phyloP scores from a whole-genome alignment of 1,140 invertebrate species.

The Brachionus calyciflorus region DNA sequence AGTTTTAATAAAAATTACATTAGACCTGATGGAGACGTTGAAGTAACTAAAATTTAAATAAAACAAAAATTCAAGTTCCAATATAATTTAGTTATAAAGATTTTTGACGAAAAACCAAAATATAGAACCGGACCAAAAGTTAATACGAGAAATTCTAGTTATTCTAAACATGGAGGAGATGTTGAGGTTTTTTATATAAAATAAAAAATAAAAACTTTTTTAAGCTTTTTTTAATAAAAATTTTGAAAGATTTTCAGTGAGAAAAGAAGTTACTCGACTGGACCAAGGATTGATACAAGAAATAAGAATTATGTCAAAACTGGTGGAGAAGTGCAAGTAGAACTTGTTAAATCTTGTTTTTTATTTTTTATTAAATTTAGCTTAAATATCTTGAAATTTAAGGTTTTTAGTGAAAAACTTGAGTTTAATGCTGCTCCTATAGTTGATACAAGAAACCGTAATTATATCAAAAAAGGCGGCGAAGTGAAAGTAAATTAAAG shows the following conservation, averaged over 20 bases:
- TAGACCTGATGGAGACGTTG: neutral
- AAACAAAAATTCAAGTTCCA: neutral
- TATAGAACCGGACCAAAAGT: constrained; percentile 1
- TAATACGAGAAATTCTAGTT: neutral
- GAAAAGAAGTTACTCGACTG: neutral
- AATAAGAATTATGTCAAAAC: neutral
- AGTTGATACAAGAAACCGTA: constrained; percentile 3
- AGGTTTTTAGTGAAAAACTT: constrained; percentile 26
- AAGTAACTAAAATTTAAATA: neutral
- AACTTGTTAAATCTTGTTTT: neutral
- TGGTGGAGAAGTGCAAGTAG: neutral
- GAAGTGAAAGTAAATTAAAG: neutral
- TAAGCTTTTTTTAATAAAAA: too few relatives aligned
- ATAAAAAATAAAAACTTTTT: too few relatives aligned
- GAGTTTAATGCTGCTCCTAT: neutral
- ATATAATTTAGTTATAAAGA: neutral
- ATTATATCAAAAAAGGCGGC: constrained; percentile 12
- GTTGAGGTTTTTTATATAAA: too few relatives aligned
- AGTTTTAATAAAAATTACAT: constrained; percentile 31
- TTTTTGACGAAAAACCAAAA: constrained; percentile 42
- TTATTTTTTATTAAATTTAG: neutral
- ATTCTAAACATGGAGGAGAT: neutral
- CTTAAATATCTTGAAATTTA: neutral
- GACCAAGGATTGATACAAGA: neutral
- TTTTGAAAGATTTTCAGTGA: neutral